These are phyloP conservation scores for Symphodus melops DNA, from an alignment of 2,113 vertebrate genomes.

Conservation along the genomic window DNA sequence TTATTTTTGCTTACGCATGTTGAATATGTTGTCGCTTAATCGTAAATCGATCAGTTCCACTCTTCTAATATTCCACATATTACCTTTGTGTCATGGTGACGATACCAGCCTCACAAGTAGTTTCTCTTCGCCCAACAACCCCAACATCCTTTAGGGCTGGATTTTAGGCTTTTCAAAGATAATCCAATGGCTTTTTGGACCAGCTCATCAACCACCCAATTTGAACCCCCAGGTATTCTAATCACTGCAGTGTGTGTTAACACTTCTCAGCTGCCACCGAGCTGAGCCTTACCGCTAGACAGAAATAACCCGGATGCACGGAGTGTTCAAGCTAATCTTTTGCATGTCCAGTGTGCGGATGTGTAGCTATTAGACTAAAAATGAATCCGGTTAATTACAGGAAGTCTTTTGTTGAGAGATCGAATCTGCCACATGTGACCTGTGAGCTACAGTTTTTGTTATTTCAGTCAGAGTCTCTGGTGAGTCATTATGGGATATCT, in stretches of 20 bases:
- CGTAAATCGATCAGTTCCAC: background rate
- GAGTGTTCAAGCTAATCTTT: conserved; percentile 69
- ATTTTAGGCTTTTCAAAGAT: conserved; percentile 99
- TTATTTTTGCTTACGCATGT: background rate
- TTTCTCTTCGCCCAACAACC: conserved; percentile 74
- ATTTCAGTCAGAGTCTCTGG: too few species aligned
- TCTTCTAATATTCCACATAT: conserved; percentile 6
- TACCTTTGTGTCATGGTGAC: conserved; percentile 52
- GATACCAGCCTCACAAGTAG: conserved; percentile 63
- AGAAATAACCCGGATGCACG: conserved; percentile 82
- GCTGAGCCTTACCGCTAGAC: conserved; percentile 76
- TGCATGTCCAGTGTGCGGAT: conserved; percentile 77
- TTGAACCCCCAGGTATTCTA: conserved; percentile 94
- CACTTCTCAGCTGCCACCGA: conserved; percentile 80
- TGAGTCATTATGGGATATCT: too few species aligned
- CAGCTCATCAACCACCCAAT: conserved; percentile 89
- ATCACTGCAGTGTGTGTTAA: conserved; percentile 83
- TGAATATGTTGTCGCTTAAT: background rate
- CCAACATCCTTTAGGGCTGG: conserved; percentile 95
- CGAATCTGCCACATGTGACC: too few species aligned
- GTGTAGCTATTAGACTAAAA: conserved; percentile 27
- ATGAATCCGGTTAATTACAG: background rate
- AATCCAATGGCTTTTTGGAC: conserved; percentile 99
- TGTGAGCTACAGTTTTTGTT: too few species aligned
- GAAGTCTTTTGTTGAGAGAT: background rate